Base-by-base conservation (phyloP, 2,113 vertebrate genomes). In the Nyctibius bracteatus region DNA sequence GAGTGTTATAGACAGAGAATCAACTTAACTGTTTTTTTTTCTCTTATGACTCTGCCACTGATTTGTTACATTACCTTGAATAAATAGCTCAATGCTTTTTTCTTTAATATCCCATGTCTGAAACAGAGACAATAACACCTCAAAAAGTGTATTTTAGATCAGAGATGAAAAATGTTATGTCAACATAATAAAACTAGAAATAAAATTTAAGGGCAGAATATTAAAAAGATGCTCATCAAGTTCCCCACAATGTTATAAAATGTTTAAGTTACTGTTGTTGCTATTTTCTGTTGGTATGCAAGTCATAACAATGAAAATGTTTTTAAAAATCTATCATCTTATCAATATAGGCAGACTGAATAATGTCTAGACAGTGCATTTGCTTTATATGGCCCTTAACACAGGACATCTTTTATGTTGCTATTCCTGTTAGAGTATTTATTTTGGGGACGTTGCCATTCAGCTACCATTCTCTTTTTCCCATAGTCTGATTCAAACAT, bases 401-500 rank as follows among this genome's bases (percentile, higher is more conserved):
- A 91, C 39, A 81, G 78, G 66, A 39, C 28, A 52, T 93, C n/a
- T 94, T 97, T 97, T 86, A 88, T 90, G 49, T 51, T 88, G 43
- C 37, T 86, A 30, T 96, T 92, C 44, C 75, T 90, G 83, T 94
- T 97, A 91, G 95, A 90, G 51, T 75, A 37, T 88, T 97, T 95
- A 63, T 88, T 97, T 96, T 96, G 78, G 21, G 65, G 81, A 85
- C 47, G 51, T 30, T 88, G 20, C 10, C 57, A n/a, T 89, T 96
- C 80, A 96, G n/a, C 41, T 92, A 35, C 43, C 74, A 44, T 92
- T 97, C 91, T 90, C 68, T 58, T 96, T 95, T 94, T 61, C 31
- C 57, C 52, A 88, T 94, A 90, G 49, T 65, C 49, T 86, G 89
- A 96, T 93, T 95, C 84, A 95, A 80, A 92, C 44, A 84, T 75